phyloP scores from a whole-genome alignment of 2,113 vertebrate genomes.

The Strix uralensis region DNA sequence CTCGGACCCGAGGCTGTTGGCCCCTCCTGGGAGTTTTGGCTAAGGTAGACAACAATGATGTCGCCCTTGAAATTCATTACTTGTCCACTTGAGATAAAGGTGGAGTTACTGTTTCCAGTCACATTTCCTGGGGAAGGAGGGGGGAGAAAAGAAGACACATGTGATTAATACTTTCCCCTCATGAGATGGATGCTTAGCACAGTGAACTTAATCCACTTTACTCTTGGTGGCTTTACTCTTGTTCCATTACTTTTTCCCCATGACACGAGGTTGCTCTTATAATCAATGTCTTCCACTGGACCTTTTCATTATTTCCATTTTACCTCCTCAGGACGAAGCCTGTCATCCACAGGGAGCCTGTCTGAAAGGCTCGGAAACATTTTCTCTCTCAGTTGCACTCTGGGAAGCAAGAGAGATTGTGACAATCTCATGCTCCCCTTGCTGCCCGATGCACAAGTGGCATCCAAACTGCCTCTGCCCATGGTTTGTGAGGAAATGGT shows the following conservation, averaged over 20 bases:
- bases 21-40: conserved; percentile 85
- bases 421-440: rapidly evolving
- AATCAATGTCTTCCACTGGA: conserved; percentile 26
- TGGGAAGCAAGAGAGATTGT: background rate
- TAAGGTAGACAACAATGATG: conserved; percentile 93
- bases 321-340: background rate
- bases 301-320: conserved; percentile 15
- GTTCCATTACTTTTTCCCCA: background rate
- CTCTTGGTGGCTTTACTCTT: background rate
- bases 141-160: background rate
- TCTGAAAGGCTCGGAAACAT: background rate
- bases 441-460: background rate
- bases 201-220: background rate
- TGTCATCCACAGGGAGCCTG: background rate
- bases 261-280: background rate
- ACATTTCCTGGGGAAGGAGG: conserved; percentile 81
- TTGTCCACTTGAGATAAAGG: conserved; percentile 96
- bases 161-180: conserved; percentile 38
- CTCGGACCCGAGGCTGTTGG: background rate
- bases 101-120: conserved; percentile 94
- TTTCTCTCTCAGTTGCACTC: background rate
- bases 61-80: conserved; percentile 98
- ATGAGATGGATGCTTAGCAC: background rate
- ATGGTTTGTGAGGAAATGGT: background rate
- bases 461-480: background rate